Percentiles rank a stretch among this genome's conserved stretches.
phyloP scores from a whole-genome alignment of 92 coral and sea anemone species.

The Plumapathes pennacea region DNA sequence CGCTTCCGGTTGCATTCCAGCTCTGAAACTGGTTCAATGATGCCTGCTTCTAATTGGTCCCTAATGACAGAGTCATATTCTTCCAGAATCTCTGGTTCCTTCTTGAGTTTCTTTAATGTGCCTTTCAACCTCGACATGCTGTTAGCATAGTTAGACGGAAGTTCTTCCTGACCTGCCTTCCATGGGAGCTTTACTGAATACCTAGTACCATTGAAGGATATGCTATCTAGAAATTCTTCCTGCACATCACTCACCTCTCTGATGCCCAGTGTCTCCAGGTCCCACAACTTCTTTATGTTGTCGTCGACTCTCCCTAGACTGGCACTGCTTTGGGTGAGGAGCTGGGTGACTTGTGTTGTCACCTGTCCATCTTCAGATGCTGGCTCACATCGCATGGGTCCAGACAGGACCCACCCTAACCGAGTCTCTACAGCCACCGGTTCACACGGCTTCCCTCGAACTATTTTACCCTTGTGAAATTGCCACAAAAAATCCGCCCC shows the following conservation, averaged over 20 bases:
- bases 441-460: conserved; percentile 13
- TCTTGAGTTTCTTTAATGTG: conserved; percentile 3
- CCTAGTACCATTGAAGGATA: conserved; percentile 5
- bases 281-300: conserved; percentile 14
- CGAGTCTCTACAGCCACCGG: conserved; percentile 47
- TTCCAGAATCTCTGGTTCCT: conserved; percentile 13
- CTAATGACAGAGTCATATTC: conserved; percentile 32
- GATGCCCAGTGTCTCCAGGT: conserved; percentile 30
- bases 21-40: conserved; percentile 24
- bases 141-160: conserved; percentile 16
- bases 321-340: not conserved
- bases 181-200: conserved; percentile 29
- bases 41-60: conserved; percentile 25
- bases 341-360: not conserved
- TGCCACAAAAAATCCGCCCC: conserved; percentile 51
- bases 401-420: conserved; percentile 64
- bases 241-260: conserved; percentile 28
- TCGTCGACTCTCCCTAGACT: conserved; percentile 3
- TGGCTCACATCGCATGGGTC: conserved; percentile 19
- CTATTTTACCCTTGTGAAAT: conserved; percentile 14
- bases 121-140: conserved; percentile 9
- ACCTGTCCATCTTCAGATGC: not conserved
- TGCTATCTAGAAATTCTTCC: conserved; percentile 15
- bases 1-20: conserved; percentile 7
- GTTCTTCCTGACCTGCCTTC: conserved; percentile 8